Evolutionary conservation across 2,888 invertebrate species (phyloP).

Genomic region (Bruchidius siliquastri): DNA sequence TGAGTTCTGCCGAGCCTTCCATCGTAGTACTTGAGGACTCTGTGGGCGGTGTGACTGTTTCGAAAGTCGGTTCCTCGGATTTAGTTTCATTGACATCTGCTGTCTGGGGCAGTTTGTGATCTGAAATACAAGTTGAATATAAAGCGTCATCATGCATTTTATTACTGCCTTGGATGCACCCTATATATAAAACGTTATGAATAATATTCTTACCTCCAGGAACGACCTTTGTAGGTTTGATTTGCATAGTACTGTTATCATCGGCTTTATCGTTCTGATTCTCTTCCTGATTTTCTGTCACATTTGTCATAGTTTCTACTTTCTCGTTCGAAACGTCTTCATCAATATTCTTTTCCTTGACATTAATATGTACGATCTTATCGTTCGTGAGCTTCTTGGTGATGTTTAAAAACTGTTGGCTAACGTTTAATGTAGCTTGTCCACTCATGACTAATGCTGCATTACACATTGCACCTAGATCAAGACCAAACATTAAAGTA

Average conservation of each 20-base stretch:
- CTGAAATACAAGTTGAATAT: neutral
- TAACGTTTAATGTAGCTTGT: conserved; percentile 62
- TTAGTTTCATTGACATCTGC: neutral
- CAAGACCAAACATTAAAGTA: neutral
- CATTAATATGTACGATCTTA: conserved; percentile 22
- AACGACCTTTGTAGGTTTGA: conserved; percentile 40
- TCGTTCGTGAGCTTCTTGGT: conserved; percentile 26
- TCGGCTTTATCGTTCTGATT: conserved; percentile 5
- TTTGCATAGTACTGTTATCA: conserved; percentile 30
- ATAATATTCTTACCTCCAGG: neutral
- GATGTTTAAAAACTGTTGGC: conserved; percentile 43
- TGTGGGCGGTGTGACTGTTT: neutral
- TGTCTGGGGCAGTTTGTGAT: neutral
- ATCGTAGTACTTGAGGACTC: neutral
- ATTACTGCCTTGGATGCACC: too few relatives aligned
- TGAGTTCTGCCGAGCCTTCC: conserved; percentile 5
- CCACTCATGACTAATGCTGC: conserved; percentile 64
- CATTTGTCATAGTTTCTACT: neutral
- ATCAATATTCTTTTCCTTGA: neutral
- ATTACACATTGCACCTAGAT: conserved; percentile 72
- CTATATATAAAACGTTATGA: too few relatives aligned
- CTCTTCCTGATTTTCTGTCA: neutral
- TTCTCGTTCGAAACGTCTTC: neutral
- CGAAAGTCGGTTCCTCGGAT: neutral
- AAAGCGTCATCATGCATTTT: too few relatives aligned